Percentiles rank a stretch among this genome's conserved stretches.
phyloP scores from a whole-genome alignment of 2,888 invertebrate genomes.

The Blastobasis lacticolella region DNA sequence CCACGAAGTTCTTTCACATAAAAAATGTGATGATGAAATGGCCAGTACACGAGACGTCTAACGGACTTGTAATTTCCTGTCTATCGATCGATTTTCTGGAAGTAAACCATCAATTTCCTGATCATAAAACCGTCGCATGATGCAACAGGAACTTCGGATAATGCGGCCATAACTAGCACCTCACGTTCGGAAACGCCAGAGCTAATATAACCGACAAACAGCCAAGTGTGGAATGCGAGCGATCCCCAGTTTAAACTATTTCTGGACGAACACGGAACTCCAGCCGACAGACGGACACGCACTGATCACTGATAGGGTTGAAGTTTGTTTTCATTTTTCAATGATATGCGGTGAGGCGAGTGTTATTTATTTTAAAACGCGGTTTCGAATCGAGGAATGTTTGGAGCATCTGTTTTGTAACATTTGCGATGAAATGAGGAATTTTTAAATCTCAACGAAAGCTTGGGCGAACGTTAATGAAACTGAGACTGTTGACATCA shows the following conservation, averaged over 20 bases:
- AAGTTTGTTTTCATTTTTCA: background rate
- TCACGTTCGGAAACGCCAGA: conserved; percentile 26
- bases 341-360: too few species aligned
- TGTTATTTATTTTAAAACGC: too few species aligned
- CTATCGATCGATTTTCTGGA: too few species aligned
- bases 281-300: conserved; percentile 12
- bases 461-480: background rate
- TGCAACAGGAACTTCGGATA: conserved; percentile 4
- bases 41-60: too few species aligned
- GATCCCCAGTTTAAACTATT: conserved; percentile 44
- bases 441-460: background rate
- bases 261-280: conserved; percentile 51
- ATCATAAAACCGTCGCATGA: background rate
- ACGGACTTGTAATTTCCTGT: too few species aligned
- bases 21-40: too few species aligned
- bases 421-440: too few species aligned
- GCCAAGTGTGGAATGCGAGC: conserved; percentile 41
- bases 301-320: conserved; percentile 4
- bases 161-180: conserved; percentile 1
- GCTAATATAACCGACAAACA: conserved; percentile 38
- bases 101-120: too few species aligned
- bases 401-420: too few species aligned
- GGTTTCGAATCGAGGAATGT: too few species aligned
- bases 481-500: too few species aligned
- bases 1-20: too few species aligned